Evolutionary conservation across 2,888 invertebrate genomes (phyloP), one percentile per base, ranked within the genome.

Genomic region (Troides helena): DNA sequence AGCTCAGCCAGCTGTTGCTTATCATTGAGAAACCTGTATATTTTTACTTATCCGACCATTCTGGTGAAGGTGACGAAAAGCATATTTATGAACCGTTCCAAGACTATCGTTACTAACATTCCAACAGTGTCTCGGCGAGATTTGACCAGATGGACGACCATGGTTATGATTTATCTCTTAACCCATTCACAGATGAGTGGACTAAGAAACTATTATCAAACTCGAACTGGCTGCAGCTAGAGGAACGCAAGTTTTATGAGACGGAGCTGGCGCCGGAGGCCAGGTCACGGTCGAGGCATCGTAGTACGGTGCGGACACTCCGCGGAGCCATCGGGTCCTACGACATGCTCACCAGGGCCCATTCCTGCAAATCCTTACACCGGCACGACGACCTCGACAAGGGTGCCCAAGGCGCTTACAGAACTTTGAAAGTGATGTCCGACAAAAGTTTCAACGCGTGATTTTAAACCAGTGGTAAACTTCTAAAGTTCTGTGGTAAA

Each of bases 181-280:
- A 46, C 12, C 46, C 14, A 2, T 61, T 76, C 75, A 66, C 87
- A 92, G 96, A 95, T 61, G 92, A 94, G 80, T 96, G 96, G 96
- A 93, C 95, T 72, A 94, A 95, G 76, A 95, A 95, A 76, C 84
- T 96, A 7, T 93, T 95, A 64, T 94, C 85, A 50, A 95, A 95
- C 79, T 93, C 94, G 39, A 94, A 95, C 68, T 96, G 96, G 96
- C 95, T 96, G 75, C 92, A 94, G 78, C 92, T 92, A 39, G 95
- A 96, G 80, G 96, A 96, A 61, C 79, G 85, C 6, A 86, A 81
- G 67, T 91, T 84, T 75, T 91, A 90, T 78, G 84, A 88, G 43
- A 91, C 92, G n/a, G 90, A 89, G 65, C 73, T 92, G 2, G 88
- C 85, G 43, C 90, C 90, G 3, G 89, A 87, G 69, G 59, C 76